These are phyloP conservation scores for Thalassoma bifasciatum DNA, from an alignment of 2,113 vertebrate species.

Conservation along the genomic window DNA sequence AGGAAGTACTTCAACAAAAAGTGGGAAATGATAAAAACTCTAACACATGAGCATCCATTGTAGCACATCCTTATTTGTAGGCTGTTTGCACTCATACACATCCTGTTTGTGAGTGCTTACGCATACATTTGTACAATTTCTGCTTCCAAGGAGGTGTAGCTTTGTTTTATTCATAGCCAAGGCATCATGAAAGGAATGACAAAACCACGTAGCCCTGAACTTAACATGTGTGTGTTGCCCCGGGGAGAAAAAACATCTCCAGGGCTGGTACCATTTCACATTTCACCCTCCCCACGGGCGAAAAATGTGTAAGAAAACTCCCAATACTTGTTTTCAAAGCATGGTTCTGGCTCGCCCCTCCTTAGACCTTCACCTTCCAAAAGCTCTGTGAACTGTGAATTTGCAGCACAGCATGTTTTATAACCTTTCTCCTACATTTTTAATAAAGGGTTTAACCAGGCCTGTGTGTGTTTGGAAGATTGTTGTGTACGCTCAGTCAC, in stretches of 20 bases:
- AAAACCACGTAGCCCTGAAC: constrained; percentile 33
- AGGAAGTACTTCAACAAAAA: too few relatives aligned
- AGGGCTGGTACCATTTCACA: constrained; percentile 7
- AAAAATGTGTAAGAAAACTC: constrained; percentile 3
- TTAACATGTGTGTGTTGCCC: constrained; percentile 22
- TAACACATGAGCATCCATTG: not conserved
- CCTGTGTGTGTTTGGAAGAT: constrained; percentile 28
- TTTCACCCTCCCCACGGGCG: constrained; percentile 12
- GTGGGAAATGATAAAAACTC: not conserved
- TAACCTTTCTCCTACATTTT: constrained; percentile 50
- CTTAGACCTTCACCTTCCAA: constrained; percentile 28
- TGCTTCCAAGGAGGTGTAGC: not conserved
- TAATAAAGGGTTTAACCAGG: constrained; percentile 47
- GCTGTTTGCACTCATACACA: too few relatives aligned
- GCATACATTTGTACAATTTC: constrained; percentile 9
- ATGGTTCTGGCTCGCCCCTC: constrained; percentile 8
- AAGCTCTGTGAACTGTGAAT: constrained; percentile 45
- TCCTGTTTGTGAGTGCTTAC: not conserved
- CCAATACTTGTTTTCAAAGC: constrained; percentile 15
- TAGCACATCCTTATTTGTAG: too few relatives aligned
- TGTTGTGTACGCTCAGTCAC: constrained; percentile 3
- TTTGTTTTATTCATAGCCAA: constrained; percentile 56
- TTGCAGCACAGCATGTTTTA: constrained; percentile 46
- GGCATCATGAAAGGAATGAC: constrained; percentile 30
- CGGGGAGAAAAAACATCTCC: not conserved